Evolutionary conservation across 2,797 vertebrate genomes (phyloP).

Genomic region (Lithobates sylvaticus): DNA sequence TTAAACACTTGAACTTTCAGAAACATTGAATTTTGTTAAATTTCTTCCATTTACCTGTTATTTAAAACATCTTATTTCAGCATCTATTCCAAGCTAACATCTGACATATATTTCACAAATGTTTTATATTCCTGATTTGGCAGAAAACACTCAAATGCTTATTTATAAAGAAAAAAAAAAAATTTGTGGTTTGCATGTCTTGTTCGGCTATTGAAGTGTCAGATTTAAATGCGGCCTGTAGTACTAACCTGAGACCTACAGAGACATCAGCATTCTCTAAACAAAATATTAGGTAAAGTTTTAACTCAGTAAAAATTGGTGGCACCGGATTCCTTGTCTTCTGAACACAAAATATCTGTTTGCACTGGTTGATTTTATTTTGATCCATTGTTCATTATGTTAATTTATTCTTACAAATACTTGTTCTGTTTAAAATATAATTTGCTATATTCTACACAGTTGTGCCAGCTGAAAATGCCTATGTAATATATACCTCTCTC

Average conservation of each 20-base stretch:
- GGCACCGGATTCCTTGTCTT: neutral
- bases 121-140: constrained; percentile 46
- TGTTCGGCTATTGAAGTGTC: constrained; percentile 40
- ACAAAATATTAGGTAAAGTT: neutral
- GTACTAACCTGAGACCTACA: neutral
- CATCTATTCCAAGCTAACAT: constrained; percentile 25
- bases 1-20: neutral
- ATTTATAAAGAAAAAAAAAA: constrained; percentile 65
- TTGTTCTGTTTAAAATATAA: constrained; percentile 31
- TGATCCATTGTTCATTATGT: constrained; percentile 9
- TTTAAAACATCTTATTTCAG: constrained; percentile 7
- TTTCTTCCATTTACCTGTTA: constrained; percentile 42
- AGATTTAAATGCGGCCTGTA: constrained; percentile 25
- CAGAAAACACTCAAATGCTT: constrained; percentile 42
- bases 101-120: constrained; percentile 17
- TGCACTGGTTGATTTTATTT: neutral
- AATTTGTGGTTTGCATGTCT: constrained; percentile 65
- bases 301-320: neutral
- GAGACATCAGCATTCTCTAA: neutral
- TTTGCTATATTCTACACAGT: constrained; percentile 21
- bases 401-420: constrained; percentile 37
- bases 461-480: constrained; percentile 57
- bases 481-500: constrained; percentile 54
- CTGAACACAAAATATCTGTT: neutral
- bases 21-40: neutral